phyloP scores from a whole-genome alignment of 2,797 vertebrate genomes.

The Tokudaia muenninki region DNA sequence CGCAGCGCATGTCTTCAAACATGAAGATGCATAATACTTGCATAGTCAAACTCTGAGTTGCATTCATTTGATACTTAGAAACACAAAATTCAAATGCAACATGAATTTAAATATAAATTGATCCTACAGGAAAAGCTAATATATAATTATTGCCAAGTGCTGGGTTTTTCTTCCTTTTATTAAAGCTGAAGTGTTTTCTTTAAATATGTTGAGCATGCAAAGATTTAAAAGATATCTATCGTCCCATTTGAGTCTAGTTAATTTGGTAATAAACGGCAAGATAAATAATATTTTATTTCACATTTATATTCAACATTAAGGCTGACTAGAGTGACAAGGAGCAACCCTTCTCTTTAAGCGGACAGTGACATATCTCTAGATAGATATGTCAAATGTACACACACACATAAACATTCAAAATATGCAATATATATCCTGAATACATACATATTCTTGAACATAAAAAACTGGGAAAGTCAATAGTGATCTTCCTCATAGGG shows the following conservation, averaged over 20 bases:
- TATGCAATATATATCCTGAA: neutral
- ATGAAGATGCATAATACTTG: slow-evolving; percentile 29
- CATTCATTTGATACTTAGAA: slow-evolving; percentile 50
- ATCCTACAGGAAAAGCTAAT: slow-evolving; percentile 40
- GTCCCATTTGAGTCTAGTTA: slow-evolving; percentile 53
- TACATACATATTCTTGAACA: neutral
- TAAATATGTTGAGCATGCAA: slow-evolving; percentile 18
- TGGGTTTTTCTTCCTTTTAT: slow-evolving; percentile 33
- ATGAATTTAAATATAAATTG: neutral
- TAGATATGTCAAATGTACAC: neutral
- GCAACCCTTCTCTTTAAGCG: neutral
- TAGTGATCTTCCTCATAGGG: neutral
- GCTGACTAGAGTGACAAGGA: slow-evolving; percentile 1
- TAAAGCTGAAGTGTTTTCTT: neutral
- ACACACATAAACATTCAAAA: neutral
- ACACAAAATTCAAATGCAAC: slow-evolving; percentile 55
- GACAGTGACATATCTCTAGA: neutral
- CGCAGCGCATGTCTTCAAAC: slow-evolving; percentile 41
- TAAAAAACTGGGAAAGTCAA: neutral
- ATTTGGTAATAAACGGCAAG: neutral
- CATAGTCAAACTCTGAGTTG: neutral
- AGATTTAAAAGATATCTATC: slow-evolving; percentile 47
- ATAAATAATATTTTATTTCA: slow-evolving; percentile 50
- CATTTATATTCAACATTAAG: neutral
- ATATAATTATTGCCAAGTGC: neutral